Conservation (phyloP, 2,797 vertebrate species). For the Aldrovandia affinis region DNA sequence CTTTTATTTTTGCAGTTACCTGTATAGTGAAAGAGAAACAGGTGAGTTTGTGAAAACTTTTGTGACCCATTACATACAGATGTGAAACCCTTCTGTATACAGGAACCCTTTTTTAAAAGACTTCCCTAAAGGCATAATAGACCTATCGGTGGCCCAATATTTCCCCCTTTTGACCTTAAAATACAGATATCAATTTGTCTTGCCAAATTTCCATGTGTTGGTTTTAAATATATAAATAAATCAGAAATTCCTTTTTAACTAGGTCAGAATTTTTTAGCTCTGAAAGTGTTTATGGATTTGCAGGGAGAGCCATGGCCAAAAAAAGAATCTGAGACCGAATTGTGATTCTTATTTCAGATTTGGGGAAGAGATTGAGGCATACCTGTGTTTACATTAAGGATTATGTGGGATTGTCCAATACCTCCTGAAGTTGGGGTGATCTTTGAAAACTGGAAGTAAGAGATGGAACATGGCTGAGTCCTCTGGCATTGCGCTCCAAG, state of each 20-base stretch:
- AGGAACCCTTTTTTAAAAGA: background rate
- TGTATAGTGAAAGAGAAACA: background rate
- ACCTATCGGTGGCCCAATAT: background rate
- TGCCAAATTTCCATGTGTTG: slow-evolving; percentile 3
- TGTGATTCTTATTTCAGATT: background rate
- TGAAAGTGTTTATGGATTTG: slow-evolving; percentile 4
- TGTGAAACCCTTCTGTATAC: background rate
- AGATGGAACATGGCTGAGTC: background rate
- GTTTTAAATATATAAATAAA: slow-evolving; percentile 20
- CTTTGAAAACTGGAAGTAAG: background rate
- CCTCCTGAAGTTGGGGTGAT: background rate
- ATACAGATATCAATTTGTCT: slow-evolving; percentile 1
- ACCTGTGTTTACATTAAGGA: slow-evolving; percentile 5
- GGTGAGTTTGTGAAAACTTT: background rate
- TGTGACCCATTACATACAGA: background rate
- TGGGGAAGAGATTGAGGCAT: slow-evolving; percentile 3
- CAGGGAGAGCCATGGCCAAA: background rate
- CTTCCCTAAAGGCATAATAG: background rate
- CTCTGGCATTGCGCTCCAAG: background rate
- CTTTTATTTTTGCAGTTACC: too few relatives aligned
- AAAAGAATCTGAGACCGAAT: background rate
- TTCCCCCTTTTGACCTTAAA: background rate
- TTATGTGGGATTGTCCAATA: slow-evolving; percentile 5
- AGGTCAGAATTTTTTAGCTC: background rate
- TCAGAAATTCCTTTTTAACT: slow-evolving; percentile 6